Base-by-base conservation (phyloP, 2,797 vertebrate genomes). In the Amazonetta brasiliensis region DNA sequence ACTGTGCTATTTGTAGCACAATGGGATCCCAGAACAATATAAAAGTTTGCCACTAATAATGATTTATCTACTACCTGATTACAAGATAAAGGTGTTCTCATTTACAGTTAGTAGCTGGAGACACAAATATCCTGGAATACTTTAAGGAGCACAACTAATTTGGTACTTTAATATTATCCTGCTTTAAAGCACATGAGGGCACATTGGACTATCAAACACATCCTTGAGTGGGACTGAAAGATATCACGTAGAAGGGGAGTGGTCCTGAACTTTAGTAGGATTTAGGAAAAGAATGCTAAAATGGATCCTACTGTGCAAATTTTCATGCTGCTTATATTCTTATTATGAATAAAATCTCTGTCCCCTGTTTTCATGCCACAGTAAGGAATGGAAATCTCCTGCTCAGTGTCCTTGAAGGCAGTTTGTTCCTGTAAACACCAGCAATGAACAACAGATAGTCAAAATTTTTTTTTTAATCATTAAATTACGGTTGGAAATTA, bases 141-240 rank as follows among this genome's bases (percentile, higher is more conserved):
- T 87, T 67, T 23, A 72, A 75, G 72, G 23, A 92, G 19, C 59
- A 85, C 78, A 7, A 48, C 74, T 88, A 44, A 84, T 79, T 48
- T 76, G 30, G 4, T 84, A 41, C 52, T 84, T 95, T 60, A 81
- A 56, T 52, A 59, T 63, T 25, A 43, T 12, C 0, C 0, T 62
- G 67, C 37, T 87, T 75, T 81, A 84, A 88, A 93, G 55, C 54
- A 33, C 6, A 52, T 63, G 37, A 56, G 48, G 46, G 39, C 33
- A 50, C 39, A 37, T 30, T 62, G 39, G 68, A 52, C 63, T 82
- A 87, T 41, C 64, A 71, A 82, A 71, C 17, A 48, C 2, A 52
- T 43, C 68, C 64, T 68, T 60, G 87, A 56, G 41, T 56, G 87
- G 79, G 69, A 81, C 83, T 68, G 72, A 91, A 95, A 97, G 78